Evolutionary conservation across 92 coral and sea anemone genomes (phyloP), one percentile per base, ranked within the genome.

Genomic region (Palythoa grandis): DNA sequence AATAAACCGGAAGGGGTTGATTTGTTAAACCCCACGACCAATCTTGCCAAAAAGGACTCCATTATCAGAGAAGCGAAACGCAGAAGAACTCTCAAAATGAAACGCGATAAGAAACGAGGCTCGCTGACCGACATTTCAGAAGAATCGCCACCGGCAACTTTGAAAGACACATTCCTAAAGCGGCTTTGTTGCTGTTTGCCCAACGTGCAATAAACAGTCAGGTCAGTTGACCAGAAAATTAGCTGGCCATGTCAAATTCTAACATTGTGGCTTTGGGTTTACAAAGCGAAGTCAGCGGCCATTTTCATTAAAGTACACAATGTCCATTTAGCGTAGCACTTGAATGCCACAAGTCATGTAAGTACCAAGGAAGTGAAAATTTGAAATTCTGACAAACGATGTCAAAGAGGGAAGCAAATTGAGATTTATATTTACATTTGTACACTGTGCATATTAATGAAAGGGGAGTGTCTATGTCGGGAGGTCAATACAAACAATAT

Each of bases 11-110:
- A 86, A 70, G 98, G 98, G 7, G 92, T 89, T 60, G 98, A 94
- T 72, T 66, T 94, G 67, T 71, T 94, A 15, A 92, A 88, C 43
- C 78, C 78, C 7, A 85, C 92, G 40, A 93, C 90, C 3, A 83
- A 88, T 7, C 85, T 94, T 22, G 74, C 93, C 12, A 89, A 93
- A 56, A 94, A 94, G 80, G 91, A 92, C 60, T 88, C 91, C 82
- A 90, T 94, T 53, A 68, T 94, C 24, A 91, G 95, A 22, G 98
- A 94, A 67, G 98, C 98, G 5, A 90, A 93, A 76, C 87, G 98
- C 1, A 78, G 98, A 40, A 79, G 98, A 56, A 94, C 98, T 1
- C 79, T 93, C 7, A 90, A 93, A 86, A 89, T 87, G 35, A 90
- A 94, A 76, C 93, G 93, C 79, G 85, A 80, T 65, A 80, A 80